Conservation (phyloP, 2,113 vertebrate species). For the Clupea harengus region DNA sequence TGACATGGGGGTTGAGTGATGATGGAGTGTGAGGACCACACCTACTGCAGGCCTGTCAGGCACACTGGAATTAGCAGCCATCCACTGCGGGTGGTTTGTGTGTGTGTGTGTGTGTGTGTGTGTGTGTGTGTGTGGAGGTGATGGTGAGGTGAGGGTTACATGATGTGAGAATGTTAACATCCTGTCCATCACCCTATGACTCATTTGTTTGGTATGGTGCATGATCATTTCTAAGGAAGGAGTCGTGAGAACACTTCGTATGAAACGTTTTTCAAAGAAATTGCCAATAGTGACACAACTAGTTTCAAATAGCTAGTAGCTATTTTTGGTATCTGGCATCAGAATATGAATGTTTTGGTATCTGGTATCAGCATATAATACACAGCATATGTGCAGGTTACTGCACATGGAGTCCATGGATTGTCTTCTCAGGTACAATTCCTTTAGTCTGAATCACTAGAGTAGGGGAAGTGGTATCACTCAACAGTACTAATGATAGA, state of each 20-base stretch:
- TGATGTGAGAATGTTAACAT: not conserved
- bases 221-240: not conserved
- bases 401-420: too few relatives aligned
- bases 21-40: too few relatives aligned
- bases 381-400: too few relatives aligned
- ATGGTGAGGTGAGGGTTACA: too few relatives aligned
- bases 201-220: not conserved
- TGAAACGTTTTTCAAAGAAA: not conserved
- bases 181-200: not conserved
- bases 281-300: not conserved
- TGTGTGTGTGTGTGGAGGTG: conserved; percentile 1
- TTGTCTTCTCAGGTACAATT: not conserved
- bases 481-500: not conserved
- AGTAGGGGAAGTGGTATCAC: not conserved
- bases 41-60: too few relatives aligned
- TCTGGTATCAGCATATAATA: too few relatives aligned
- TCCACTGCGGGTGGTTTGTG: not conserved
- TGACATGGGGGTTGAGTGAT: too few relatives aligned
- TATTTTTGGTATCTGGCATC: not conserved
- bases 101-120: not conserved
- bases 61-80: too few relatives aligned
- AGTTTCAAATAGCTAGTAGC: not conserved
- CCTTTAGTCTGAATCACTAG: not conserved
- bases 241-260: not conserved
- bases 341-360: too few relatives aligned